Evolutionary conservation across 2,888 invertebrate genomes (phyloP).

Genomic region (Meghimatium bilineatum): DNA sequence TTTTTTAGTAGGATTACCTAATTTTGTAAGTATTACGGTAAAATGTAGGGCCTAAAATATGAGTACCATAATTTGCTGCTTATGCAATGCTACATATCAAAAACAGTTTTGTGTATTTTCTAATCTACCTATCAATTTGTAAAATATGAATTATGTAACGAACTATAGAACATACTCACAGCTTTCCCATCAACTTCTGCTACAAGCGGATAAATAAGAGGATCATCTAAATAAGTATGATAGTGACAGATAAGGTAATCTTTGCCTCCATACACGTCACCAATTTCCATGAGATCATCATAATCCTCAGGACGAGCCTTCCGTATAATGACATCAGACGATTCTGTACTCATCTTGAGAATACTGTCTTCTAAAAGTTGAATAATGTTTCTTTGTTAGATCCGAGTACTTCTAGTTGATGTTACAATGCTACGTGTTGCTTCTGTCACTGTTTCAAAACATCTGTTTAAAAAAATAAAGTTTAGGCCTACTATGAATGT

Average conservation of each 20-base stretch:
- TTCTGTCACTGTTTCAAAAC: no score
- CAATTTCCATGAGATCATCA: constrained; percentile 33
- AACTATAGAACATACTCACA: not conserved
- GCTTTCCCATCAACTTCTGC: constrained; percentile 29
- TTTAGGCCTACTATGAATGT: no score
- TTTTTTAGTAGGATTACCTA: no score
- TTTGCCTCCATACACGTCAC: constrained; percentile 27
- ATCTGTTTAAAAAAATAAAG: no score
- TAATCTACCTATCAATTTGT: no score
- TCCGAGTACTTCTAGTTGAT: not conserved
- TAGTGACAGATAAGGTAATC: constrained; percentile 12
- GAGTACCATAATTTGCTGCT: no score
- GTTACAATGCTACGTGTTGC: not conserved
- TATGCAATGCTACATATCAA: no score
- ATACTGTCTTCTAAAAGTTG: not conserved
- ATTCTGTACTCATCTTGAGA: not conserved
- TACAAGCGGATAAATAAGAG: constrained; percentile 33
- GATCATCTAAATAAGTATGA: constrained; percentile 9
- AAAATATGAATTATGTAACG: not conserved
- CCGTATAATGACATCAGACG: constrained; percentile 1
- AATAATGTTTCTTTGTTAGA: not conserved
- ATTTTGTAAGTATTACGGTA: no score
- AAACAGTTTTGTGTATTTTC: no score
- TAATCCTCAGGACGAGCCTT: constrained; percentile 21
- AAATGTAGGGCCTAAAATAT: no score